Evolutionary conservation across 2,797 vertebrate genomes (phyloP).

Genomic region (Meda fulgida): DNA sequence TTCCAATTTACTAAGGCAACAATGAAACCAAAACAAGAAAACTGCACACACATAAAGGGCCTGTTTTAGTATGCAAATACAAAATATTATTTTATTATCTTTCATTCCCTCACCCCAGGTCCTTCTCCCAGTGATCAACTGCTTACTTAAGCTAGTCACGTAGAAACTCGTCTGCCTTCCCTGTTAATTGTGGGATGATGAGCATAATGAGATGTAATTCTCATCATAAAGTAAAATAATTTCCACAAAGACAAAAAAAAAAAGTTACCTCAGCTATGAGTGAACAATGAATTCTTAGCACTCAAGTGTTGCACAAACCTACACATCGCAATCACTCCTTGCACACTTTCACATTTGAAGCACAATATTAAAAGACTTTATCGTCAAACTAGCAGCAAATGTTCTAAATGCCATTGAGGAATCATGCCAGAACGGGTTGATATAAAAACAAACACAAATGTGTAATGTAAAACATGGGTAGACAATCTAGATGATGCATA

Average conservation of each 20-base stretch:
- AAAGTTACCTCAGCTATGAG: neutral
- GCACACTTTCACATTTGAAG: neutral
- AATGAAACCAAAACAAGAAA: neutral
- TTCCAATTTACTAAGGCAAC: neutral
- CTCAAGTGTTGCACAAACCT: neutral
- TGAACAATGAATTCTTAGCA: neutral
- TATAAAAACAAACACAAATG: neutral
- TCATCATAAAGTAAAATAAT: neutral
- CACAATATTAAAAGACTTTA: neutral
- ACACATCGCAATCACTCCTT: neutral
- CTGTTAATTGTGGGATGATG: neutral
- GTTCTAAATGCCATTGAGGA: neutral
- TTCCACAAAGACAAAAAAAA: neutral
- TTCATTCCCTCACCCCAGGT: neutral
- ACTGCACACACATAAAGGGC: neutral
- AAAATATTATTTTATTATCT: neutral
- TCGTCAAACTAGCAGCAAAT: neutral
- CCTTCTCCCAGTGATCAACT: slow-evolving; percentile 5
- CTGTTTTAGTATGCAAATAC: neutral
- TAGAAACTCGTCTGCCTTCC: neutral
- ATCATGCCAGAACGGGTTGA: neutral
- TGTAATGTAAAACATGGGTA: neutral
- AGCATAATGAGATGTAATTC: neutral
- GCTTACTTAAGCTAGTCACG: neutral
- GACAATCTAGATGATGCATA: neutral